Conservation (phyloP, 2,113 vertebrate genomes). For the Herpetotheres cachinnans region DNA sequence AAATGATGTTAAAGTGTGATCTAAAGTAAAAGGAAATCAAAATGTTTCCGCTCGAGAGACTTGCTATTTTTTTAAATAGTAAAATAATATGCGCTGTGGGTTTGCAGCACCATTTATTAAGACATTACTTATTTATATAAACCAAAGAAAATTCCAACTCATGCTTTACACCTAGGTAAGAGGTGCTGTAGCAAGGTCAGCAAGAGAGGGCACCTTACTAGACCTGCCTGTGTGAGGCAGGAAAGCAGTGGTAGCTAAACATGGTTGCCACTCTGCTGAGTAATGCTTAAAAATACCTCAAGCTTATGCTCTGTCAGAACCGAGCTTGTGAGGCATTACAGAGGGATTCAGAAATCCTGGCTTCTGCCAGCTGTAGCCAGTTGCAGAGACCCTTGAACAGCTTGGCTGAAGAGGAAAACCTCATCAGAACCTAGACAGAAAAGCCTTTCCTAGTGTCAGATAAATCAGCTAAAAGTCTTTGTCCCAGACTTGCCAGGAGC, state of each 20-base stretch:
- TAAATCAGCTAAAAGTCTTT: neutral
- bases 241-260: neutral
- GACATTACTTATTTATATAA: neutral
- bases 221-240: neutral
- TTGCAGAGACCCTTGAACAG: neutral
- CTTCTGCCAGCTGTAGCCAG: neutral
- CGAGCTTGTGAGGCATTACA: rapidly evolving
- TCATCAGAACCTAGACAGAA: neutral
- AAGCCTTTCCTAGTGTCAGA: neutral
- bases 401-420: neutral
- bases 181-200: neutral
- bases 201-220: neutral
- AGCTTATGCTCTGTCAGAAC: neutral
- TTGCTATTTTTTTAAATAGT: neutral
- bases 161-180: neutral
- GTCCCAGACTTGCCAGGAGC: neutral
- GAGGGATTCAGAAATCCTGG: neutral
- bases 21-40: neutral
- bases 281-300: neutral
- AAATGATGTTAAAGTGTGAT: neutral
- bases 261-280: neutral
- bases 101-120: neutral
- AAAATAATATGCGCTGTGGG: neutral
- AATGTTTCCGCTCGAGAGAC: neutral
- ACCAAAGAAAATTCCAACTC: neutral